Evolutionary conservation across 2,113 vertebrate genomes (phyloP), one percentile per base, ranked within the genome.

Genomic region (Oryzias woworae): DNA sequence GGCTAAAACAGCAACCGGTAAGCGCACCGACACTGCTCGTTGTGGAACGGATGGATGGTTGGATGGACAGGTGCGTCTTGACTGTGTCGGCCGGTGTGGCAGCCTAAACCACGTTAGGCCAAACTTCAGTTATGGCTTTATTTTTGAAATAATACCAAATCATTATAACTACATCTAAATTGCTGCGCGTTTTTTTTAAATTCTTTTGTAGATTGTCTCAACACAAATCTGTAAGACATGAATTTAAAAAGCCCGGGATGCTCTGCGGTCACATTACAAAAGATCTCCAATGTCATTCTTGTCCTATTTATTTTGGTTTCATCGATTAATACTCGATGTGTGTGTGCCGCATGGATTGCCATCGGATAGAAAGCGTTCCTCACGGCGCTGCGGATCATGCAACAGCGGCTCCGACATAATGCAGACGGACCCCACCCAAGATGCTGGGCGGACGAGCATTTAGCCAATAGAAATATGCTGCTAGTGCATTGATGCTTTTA

Each of bases 361-460:
- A 18, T n/a, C 36, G 4, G 36, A 36, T 13, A n/a, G 50, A 58
- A 31, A 24, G 69, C 28, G 78, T 72, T 71, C 76, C 82, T 80
- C 62, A 69, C 66, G 71, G 77, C 69, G 78, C 83, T 74, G 75
- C 80, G 46, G 18, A 72, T 63, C 41, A 59, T 57, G 77, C 66
- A 69, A 58, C 73, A 66, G 66, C 83, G 75, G 86, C 84, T 78
- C 79, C 71, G 53, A 61, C 82, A 92, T 90, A 92, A 90, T 92
- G 92, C 91, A 93, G 92, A 91, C 87, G 87, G 92, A 92, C 92
- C 92, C 90, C 92, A 90, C 92, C 92, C 92, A 90, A 92, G 89
- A 87, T 82, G 83, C 85, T 83, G 80, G 62, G 84, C 81, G 77
- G 77, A 76, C 69, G 69, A 80, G 56, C 60, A 74, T 81, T 73